phyloP scores from a whole-genome alignment of 2,888 invertebrate genomes.

The Heteropelma amictum region DNA sequence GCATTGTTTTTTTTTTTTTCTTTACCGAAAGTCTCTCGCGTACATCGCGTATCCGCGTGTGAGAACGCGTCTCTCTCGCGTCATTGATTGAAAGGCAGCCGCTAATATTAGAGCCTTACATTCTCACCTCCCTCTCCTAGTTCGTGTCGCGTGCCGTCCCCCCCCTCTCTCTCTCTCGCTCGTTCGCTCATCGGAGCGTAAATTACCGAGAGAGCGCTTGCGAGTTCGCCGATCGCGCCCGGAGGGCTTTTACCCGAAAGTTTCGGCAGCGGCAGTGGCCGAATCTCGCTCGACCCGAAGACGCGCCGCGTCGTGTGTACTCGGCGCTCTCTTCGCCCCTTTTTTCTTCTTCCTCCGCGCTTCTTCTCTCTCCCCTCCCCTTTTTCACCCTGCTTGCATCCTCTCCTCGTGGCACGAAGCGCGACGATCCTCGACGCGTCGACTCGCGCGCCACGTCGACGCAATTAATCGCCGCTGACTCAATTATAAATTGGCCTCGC shows the following conservation, averaged over 20 bases:
- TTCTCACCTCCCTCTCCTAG: conserved; percentile 35
- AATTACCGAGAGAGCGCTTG: background rate
- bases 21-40: too few relatives aligned
- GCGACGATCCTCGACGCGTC: conserved; percentile 43
- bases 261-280: too few relatives aligned
- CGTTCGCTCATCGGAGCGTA: background rate
- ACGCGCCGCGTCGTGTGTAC: too few relatives aligned
- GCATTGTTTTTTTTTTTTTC: too few relatives aligned
- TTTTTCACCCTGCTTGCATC: too few relatives aligned
- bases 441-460: conserved; percentile 2
- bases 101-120: conserved; percentile 64
- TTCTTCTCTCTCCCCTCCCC: too few relatives aligned
- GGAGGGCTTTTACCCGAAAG: too few relatives aligned
- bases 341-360: too few relatives aligned
- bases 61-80: conserved; percentile 13
- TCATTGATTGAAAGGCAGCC: conserved; percentile 66
- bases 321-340: too few relatives aligned
- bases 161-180: background rate
- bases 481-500: background rate
- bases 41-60: too few relatives aligned
- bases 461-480: conserved; percentile 15
- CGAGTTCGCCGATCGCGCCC: background rate
- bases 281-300: too few relatives aligned
- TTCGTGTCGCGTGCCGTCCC: conserved; percentile 3
- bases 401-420: too few relatives aligned